Evolutionary conservation across 2,113 vertebrate species (phyloP), one percentile per base, ranked within the genome.

Genomic region (Reinhardtius hippoglossoides): DNA sequence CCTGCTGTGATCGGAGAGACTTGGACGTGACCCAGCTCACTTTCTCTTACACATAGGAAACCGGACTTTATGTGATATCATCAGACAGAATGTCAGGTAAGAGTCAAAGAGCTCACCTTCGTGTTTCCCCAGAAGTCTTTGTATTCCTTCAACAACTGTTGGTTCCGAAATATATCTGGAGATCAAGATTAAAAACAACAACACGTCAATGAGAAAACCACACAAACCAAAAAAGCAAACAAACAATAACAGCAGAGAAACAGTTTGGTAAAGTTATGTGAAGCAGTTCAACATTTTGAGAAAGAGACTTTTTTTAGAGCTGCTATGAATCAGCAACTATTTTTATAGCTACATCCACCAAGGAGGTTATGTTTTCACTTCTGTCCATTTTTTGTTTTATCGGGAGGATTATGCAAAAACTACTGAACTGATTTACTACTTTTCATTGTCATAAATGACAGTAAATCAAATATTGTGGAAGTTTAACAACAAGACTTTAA

Each of bases 81-180:
- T 64, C 10, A 23, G 50, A 46, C 18, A 20, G 21, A 31, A 67
- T 16, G 10, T 0, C n/a, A 27, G 48, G 15, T 4, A 6, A 57
- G 3, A 40, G 27, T 12, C 52, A 52, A 56, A n/a, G 37, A 16
- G 37, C 89, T 95, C 91, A 99, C 98, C 96, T 98, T 98, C 24
- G 98, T 99, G 87, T 97, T 96, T 89, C 98, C 98, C 93, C 98
- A 95, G 88, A 99, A 99, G 78, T 98, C 96, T 91, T 92, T 96
- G 92, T 99, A 99, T 88, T 99, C 98, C 83, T 94, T 96, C 90
- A 99, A 86, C 80, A 98, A 84, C 80, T 96, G 96, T 85, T 99
- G 97, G 88, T 97, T 99, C 89, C 94, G 95, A 92, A 97, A 99
- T 18, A 97, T 88, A 89, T 97, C 98, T 99, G 84, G 1, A 84